Evolutionary conservation across 2,113 vertebrate genomes (phyloP).

Genomic region (Eonycteris spelaea): DNA sequence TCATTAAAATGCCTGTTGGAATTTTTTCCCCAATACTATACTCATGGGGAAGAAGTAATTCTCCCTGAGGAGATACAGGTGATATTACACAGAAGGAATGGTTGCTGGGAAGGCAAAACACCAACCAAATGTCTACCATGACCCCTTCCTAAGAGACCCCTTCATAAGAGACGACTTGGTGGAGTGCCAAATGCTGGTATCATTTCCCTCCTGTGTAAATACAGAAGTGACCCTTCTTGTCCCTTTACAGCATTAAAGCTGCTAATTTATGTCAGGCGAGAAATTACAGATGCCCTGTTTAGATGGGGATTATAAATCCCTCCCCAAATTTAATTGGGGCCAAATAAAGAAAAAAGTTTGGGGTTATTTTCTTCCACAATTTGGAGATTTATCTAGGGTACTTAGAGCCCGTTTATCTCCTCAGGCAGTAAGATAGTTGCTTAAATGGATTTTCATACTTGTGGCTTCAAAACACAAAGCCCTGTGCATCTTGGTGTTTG

Average conservation of each 20-base stretch:
- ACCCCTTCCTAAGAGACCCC: background rate
- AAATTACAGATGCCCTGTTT: background rate
- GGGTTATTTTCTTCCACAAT: constrained; percentile 64
- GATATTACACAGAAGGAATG: background rate
- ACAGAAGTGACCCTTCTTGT: background rate
- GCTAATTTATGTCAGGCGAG: constrained; percentile 25
- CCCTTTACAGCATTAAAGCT: background rate
- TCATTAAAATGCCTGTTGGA: background rate
- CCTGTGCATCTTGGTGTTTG: constrained; percentile 70
- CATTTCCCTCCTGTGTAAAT: constrained; percentile 29
- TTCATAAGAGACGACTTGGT: background rate
- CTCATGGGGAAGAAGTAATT: background rate
- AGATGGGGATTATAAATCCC: constrained; percentile 42
- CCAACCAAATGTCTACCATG: background rate
- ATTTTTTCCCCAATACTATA: background rate
- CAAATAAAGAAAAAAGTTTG: constrained; percentile 75
- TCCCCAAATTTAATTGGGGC: constrained; percentile 65
- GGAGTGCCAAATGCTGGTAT: background rate
- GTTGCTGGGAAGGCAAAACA: background rate
- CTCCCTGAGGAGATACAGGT: background rate
- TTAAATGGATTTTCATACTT: constrained; percentile 83
- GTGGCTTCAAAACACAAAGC: constrained; percentile 74
- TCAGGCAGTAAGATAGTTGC: constrained; percentile 69
- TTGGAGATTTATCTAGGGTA: constrained; percentile 58
- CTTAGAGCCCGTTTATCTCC: constrained; percentile 77